Base-by-base conservation (phyloP, 2,797 vertebrate genomes). In the Oryzias dopingdopingensis region DNA sequence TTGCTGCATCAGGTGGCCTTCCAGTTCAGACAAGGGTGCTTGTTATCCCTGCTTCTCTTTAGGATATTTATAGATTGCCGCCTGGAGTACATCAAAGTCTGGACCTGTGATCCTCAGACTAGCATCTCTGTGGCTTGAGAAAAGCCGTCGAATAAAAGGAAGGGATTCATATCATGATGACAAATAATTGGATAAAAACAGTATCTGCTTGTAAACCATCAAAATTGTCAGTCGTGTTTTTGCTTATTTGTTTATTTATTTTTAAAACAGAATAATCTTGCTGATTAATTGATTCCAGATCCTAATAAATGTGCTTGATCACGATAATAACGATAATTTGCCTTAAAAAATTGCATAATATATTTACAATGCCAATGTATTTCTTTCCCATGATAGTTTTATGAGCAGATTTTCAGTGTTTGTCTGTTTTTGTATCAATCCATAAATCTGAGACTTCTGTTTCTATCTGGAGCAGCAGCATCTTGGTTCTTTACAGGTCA, bases 61-160 rank as follows among this genome's bases (percentile, higher is more conserved):
- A 37, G 49, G 58, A 41, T 74, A 75, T 82, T 74, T 73, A 73
- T 70, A 74, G 62, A 50, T 5, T 4, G 7, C 14, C 57, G 57
- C 26, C 52, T 49, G 8, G 24, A 23, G 49, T 44, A 24, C 44
- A 49, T 52, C 41, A 32, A 32, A 4, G 54, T 59, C 52, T 66
- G 57, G 20, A 40, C 2, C 4, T 24, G 4, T 26, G 20, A 18
- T 41, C 23, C 20, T 7, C 14, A 15, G 47, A 20, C 18, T 17
- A 6, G 17, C 56, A 40, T 50, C 49, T 59, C 52, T 41, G 48
- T 29, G 15, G 43, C 60, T 64, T 40, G 15, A 3, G 23, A 18
- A 17, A 22, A 4, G 22, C 49, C 20, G 1, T 47, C 5, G 4
- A 32, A 14, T 20, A 6, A 12, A 42, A 13, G 16, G 10, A 10